Evolutionary conservation across 2,888 invertebrate genomes (phyloP).

Genomic region (Eueremaeus valkanovi): DNA sequence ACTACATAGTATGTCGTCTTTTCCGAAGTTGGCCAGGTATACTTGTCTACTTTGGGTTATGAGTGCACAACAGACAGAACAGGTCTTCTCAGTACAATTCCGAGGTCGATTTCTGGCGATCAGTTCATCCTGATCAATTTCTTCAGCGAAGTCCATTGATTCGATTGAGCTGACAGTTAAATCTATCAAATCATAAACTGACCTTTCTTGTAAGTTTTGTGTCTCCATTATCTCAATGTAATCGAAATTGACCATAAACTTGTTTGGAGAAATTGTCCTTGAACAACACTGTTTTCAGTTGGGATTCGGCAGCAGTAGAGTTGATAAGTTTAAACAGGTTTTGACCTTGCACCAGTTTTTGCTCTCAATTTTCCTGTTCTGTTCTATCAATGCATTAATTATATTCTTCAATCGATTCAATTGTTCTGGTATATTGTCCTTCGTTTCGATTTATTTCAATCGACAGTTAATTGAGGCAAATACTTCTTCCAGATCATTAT

Average conservation of each 20-base stretch:
- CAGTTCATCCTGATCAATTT: slow-evolving; percentile 44
- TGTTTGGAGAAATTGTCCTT: too few species aligned
- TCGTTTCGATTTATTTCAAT: too few species aligned
- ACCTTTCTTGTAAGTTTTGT: not conserved
- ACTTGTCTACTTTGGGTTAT: not conserved
- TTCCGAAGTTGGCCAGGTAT: slow-evolving; percentile 36
- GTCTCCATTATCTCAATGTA: slow-evolving; percentile 12
- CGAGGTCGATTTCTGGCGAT: slow-evolving; percentile 46
- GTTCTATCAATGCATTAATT: too few species aligned
- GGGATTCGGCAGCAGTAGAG: too few species aligned
- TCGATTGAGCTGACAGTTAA: not conserved
- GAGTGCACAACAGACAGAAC: slow-evolving; percentile 1
- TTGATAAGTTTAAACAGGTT: too few species aligned
- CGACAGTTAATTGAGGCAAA: too few species aligned
- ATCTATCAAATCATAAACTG: not conserved
- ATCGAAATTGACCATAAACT: not conserved
- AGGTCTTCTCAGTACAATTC: slow-evolving; percentile 42
- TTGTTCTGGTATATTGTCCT: too few species aligned
- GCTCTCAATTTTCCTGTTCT: too few species aligned
- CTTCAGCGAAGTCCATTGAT: slow-evolving; percentile 24
- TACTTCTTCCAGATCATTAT: too few species aligned
- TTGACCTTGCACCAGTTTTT: too few species aligned
- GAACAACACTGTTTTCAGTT: too few species aligned
- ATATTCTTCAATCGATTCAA: too few species aligned
- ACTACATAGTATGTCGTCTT: slow-evolving; percentile 15